Evolutionary conservation across 2,797 vertebrate species (phyloP).

Genomic region (Pantherophis alleghaniensis): DNA sequence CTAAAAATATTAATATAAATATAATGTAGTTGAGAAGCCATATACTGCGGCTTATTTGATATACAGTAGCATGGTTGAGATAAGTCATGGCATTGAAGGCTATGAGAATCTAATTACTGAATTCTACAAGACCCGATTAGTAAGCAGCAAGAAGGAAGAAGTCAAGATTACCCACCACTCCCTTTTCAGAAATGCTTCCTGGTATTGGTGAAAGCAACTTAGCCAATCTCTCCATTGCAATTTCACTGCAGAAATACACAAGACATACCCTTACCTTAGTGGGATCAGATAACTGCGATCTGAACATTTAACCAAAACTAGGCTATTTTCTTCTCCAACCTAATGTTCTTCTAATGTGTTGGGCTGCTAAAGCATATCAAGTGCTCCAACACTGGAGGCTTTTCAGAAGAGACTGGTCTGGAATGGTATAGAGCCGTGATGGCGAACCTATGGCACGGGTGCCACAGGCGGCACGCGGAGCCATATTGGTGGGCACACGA

Average conservation of each 20-base stretch:
- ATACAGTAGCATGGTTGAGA: not conserved
- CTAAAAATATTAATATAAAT: not conserved
- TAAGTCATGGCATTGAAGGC: not conserved
- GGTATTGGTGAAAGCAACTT: not conserved
- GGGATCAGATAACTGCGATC: not conserved
- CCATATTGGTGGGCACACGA: too few relatives aligned
- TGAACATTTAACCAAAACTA: not conserved
- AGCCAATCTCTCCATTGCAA: not conserved
- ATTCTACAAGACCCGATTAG: not conserved
- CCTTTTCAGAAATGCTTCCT: not conserved
- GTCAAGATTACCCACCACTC: not conserved
- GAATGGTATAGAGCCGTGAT: not conserved
- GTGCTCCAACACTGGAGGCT: not conserved
- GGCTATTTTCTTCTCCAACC: not conserved
- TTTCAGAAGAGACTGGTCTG: too few relatives aligned
- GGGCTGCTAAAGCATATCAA: not conserved
- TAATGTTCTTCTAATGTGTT: not conserved
- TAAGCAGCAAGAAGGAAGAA: not conserved
- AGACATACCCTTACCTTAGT: not conserved
- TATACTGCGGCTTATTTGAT: not conserved
- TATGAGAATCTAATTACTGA: not conserved
- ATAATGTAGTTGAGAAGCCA: not conserved
- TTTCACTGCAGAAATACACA: not conserved
- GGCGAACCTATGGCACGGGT: too few relatives aligned
- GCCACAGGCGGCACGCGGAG: too few relatives aligned